phyloP scores from a whole-genome alignment of 2,888 invertebrate species.

The Pachliopta kotzebuea region DNA sequence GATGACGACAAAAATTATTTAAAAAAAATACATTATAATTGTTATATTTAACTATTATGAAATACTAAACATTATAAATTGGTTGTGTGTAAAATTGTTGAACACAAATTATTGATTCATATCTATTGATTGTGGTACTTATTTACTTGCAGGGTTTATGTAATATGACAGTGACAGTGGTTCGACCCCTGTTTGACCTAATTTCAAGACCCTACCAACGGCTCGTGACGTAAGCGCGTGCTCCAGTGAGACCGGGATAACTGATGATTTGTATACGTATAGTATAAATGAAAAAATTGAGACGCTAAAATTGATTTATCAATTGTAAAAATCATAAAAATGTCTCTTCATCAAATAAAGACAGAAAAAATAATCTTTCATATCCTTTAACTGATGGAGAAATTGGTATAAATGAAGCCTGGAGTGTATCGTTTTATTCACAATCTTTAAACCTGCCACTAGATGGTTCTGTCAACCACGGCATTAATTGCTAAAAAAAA shows the following conservation, averaged over 20 bases:
- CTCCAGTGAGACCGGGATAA: conserved; percentile 29
- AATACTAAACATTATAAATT: too few relatives aligned
- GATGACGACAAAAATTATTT: too few relatives aligned
- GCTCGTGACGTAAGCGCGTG: conserved; percentile 64
- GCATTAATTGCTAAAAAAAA: background rate
- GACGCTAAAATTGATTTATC: background rate
- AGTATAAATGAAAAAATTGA: background rate
- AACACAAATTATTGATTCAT: conserved; percentile 6
- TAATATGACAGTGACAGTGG: conserved; percentile 69
- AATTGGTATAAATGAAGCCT: too few relatives aligned
- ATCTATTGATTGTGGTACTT: conserved; percentile 14
- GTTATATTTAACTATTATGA: too few relatives aligned
- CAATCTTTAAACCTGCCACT: too few relatives aligned
- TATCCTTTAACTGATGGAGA: too few relatives aligned
- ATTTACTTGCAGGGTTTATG: conserved; percentile 31
- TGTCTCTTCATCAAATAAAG: too few relatives aligned
- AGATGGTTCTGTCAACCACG: too few relatives aligned
- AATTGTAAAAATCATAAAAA: background rate
- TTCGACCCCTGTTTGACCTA: conserved; percentile 75
- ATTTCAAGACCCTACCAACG: conserved; percentile 66
- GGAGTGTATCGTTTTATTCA: too few relatives aligned
- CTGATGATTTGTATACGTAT: conserved; percentile 12
- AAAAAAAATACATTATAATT: too few relatives aligned
- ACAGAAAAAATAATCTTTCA: too few relatives aligned
- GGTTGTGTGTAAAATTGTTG: conserved; percentile 13